Conservation (phyloP, 2,888 invertebrate species). For the Macrosiphum euphorbiae region DNA sequence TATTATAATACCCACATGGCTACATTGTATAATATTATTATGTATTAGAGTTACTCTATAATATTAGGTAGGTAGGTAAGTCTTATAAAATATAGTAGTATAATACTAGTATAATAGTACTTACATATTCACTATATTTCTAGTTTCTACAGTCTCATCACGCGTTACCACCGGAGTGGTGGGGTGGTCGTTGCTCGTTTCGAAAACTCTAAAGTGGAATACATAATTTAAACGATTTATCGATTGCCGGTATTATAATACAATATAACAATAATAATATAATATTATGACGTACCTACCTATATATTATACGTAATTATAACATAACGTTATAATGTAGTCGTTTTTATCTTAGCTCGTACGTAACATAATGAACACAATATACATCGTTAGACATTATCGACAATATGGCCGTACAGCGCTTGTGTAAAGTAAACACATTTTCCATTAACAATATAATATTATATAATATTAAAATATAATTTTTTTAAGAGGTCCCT, state of each 20-base stretch:
- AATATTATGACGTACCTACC: not conserved
- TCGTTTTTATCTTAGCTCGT: not conserved
- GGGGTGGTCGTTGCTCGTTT: not conserved
- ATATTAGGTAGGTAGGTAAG: no score
- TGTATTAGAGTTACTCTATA: no score
- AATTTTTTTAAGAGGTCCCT: not conserved
- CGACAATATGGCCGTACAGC: not conserved
- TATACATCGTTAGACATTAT: not conserved
- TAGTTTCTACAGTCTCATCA: not conserved
- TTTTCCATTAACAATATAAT: constrained; percentile 20
- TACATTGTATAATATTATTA: no score
- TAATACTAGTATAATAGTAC: not conserved
- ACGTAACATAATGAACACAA: not conserved
- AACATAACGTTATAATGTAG: not conserved
- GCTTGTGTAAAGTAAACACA: constrained; percentile 7
- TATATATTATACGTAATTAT: not conserved
- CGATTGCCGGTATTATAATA: not conserved
- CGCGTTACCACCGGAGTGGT: not conserved
- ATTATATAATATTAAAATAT: not conserved
- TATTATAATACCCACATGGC: no score
- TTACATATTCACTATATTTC: not conserved
- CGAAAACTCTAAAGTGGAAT: not conserved
- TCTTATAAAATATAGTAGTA: not conserved
- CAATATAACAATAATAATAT: not conserved
- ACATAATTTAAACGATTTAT: not conserved